A percentile compares a stretch with the other conserved stretches of the same genome.
Evolutionary conservation across 2,113 vertebrate species (phyloP).

Genomic region (Atractosteus spatula): DNA sequence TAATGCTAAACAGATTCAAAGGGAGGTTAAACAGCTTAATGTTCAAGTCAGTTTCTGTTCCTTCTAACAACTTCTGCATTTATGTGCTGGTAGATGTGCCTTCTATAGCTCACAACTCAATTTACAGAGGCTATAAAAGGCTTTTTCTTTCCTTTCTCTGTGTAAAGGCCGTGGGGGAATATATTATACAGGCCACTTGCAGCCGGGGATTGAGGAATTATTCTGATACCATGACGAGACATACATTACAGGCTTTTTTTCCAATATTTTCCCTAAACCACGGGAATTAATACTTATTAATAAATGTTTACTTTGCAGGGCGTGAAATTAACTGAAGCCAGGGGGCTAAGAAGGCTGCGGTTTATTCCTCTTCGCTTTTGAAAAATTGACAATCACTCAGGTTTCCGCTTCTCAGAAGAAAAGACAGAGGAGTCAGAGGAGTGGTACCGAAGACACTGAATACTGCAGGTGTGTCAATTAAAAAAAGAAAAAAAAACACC

Average conservation of each 20-base stretch:
- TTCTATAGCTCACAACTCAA: constrained; percentile 66
- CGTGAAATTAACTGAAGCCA: constrained; percentile 17
- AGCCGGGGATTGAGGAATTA: constrained; percentile 27
- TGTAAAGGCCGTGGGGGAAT: constrained; percentile 36
- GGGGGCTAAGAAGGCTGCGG: neutral
- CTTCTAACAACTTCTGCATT: constrained; percentile 55
- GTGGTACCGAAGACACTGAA: too few relatives aligned
- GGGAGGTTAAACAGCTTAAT: constrained; percentile 73
- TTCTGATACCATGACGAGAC: constrained; percentile 36
- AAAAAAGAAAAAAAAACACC: too few relatives aligned
- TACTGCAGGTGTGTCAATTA: too few relatives aligned
- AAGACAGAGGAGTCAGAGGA: neutral
- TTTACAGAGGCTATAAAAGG: constrained; percentile 50
- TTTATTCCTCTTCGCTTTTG: constrained; percentile 15
- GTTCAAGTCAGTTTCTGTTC: constrained; percentile 61
- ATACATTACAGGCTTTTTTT: constrained; percentile 6
- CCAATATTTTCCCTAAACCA: constrained; percentile 34
- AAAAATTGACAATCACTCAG: constrained; percentile 4
- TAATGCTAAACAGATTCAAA: constrained; percentile 58
- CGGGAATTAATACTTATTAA: constrained; percentile 33
- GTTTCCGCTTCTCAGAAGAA: neutral
- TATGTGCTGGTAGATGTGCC: constrained; percentile 46
- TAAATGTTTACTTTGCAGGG: constrained; percentile 41
- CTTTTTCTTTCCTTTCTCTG: constrained; percentile 39
- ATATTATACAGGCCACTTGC: constrained; percentile 22